These are phyloP conservation scores for Actinia equina DNA, from an alignment of 64 coral and sea anemone genomes.

Conservation along the genomic window DNA sequence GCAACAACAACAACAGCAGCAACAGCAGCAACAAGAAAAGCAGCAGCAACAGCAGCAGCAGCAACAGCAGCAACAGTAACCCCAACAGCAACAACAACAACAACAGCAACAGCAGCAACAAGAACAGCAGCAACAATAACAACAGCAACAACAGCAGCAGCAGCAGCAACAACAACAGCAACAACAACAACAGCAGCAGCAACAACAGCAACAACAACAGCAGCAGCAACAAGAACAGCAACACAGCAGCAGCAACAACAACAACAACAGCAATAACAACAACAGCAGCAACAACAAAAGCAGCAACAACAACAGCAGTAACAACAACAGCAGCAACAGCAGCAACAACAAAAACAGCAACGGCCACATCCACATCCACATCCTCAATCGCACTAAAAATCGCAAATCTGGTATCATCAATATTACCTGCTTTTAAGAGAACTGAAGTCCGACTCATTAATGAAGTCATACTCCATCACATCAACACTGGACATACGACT, in stretches of 20 bases:
- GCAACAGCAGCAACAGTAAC: too few species aligned
- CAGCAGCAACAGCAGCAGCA: too few species aligned
- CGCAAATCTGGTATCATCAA: neutral
- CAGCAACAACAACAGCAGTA: neutral
- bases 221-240: neutral
- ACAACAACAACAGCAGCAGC: too few species aligned
- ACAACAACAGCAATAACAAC: neutral
- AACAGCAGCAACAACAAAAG: neutral
- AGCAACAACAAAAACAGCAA: neutral
- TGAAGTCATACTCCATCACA: conserved; percentile 79
- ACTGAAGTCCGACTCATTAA: conserved; percentile 83
- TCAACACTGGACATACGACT: conserved; percentile 69
- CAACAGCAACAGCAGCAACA: neutral
- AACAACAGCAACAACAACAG: neutral
- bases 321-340: neutral
- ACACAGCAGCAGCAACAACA: too few species aligned
- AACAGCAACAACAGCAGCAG: neutral
- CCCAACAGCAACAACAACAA: neutral
- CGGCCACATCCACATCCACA: neutral
- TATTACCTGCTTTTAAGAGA: conserved; percentile 61
- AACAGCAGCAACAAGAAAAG: too few species aligned
- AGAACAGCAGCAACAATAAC: too few species aligned
- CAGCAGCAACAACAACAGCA: too few species aligned
- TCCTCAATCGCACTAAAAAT: neutral
- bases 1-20: too few species aligned